phyloP scores from a whole-genome alignment of 2,113 vertebrate species.

The Struthio camelus region DNA sequence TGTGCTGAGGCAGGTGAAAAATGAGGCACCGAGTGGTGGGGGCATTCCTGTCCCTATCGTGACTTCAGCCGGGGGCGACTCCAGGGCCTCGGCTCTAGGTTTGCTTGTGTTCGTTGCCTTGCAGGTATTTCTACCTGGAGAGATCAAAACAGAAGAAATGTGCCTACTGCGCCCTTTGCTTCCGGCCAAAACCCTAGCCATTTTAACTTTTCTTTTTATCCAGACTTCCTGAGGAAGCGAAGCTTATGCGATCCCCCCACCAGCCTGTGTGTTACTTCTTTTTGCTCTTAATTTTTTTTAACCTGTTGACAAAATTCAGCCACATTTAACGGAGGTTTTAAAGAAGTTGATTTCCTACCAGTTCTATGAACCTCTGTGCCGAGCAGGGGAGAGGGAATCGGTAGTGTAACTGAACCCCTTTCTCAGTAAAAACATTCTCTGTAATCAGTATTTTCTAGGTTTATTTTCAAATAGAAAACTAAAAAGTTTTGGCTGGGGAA shows the following conservation, averaged over 20 bases:
- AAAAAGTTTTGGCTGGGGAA: not conserved
- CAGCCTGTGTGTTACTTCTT: fast-evolving
- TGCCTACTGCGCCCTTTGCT: not conserved
- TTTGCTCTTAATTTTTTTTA: fast-evolving
- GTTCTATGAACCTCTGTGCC: not conserved
- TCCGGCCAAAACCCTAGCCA: not conserved
- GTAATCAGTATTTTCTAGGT: fast-evolving
- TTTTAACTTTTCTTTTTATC: not conserved
- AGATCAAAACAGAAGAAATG: not conserved
- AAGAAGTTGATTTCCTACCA: fast-evolving
- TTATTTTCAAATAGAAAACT: not conserved
- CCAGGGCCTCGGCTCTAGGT: fast-evolving
- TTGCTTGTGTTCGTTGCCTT: not conserved
- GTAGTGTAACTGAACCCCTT: not conserved
- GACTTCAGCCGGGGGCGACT: not conserved
- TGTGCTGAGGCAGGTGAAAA: not conserved
- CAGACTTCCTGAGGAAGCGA: fast-evolving
- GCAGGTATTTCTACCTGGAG: not conserved
- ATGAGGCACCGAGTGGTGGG: not conserved
- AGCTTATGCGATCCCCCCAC: fast-evolving
- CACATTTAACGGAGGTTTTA: fast-evolving
- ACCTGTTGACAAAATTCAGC: fast-evolving
- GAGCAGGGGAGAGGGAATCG: not conserved
- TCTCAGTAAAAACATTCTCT: not conserved
- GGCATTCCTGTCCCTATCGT: not conserved